Base-by-base conservation (phyloP, 2,888 invertebrate species). In the Erebia aethiops region DNA sequence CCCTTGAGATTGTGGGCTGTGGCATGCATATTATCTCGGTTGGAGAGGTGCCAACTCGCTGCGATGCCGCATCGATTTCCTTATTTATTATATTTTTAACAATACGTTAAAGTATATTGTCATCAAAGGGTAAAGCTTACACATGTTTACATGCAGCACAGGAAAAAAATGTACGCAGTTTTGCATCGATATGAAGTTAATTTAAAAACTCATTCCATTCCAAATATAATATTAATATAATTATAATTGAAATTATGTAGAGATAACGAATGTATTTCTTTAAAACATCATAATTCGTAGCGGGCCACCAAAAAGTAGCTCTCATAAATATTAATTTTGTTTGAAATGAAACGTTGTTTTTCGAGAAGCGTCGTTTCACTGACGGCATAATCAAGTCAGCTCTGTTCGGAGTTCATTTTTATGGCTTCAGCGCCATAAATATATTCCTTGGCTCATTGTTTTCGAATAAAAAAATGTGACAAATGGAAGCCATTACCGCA, bases 21-120 rank as follows among this genome's bases (percentile, higher is more conserved):
- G 77, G 75, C 79, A 77, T 82, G 80, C 81, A 83, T 84, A 84
- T 72, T 84, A 84, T 77, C 80, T 75, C 75, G 74, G 78, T 81
- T 89, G 90, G 91, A 86, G 73, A 78, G 77, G 57, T 81, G 89
- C 90, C 90, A 91, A 87, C 74, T 76, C 79, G 84, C 86, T 82
- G 80, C 82, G 77, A 84, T 82, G 80, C 79, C 79, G 80, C 83
- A 84, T 85, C 87, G 83, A 85, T 87, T 88, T 84, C 81, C 80
- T 79, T 79, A 78, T 77, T 74, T 71, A 74, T 72, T 62, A 71
- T 72, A 70, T 67, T 74, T 67, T 67, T 58, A 67, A 41, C 35
- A 65, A 54, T 66, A 21, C 54, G 16, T 41, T 18, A 64, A 54
- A 35, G 7, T 35, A 35, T 54, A 64, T 41, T 52, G 41, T 54